phyloP scores from a whole-genome alignment of 1,140 invertebrate species.

The Oryzaephilus surinamensis region DNA sequence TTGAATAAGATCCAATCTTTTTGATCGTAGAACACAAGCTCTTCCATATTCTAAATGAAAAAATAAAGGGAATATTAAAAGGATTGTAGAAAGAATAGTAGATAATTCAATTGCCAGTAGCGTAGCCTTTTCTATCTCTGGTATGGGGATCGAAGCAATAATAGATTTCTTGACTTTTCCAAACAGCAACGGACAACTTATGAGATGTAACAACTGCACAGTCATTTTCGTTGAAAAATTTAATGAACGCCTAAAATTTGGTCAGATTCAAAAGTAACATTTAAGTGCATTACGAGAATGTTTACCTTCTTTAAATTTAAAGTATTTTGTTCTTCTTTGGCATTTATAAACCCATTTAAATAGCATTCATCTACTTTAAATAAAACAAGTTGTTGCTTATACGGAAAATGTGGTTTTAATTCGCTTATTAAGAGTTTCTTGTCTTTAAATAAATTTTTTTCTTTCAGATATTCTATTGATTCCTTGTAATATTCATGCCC shows the following conservation, averaged over 20 bases:
- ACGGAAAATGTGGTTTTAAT: slow-evolving; percentile 27
- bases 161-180: slow-evolving; percentile 34
- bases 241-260: slow-evolving; percentile 30
- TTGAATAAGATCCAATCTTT: slow-evolving; percentile 18
- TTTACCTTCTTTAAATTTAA: slow-evolving; percentile 35
- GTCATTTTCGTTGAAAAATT: slow-evolving; percentile 38
- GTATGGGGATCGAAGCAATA: slow-evolving; percentile 43
- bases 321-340: slow-evolving; percentile 35
- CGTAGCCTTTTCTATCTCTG: slow-evolving; percentile 38
- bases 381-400: slow-evolving; percentile 28
- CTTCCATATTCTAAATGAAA: too few species aligned
- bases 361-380: slow-evolving; percentile 33
- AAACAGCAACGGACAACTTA: slow-evolving; percentile 36
- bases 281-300: too few species aligned
- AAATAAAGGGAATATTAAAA: too few species aligned
- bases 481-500: slow-evolving; percentile 40
- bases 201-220: slow-evolving; percentile 38
- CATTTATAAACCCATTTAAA: slow-evolving; percentile 25
- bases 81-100: too few species aligned
- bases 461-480: slow-evolving; percentile 37
- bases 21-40: slow-evolving; percentile 22
- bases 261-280: too few species aligned
- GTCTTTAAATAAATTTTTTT: slow-evolving; percentile 31
- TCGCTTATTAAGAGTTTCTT: slow-evolving; percentile 30
- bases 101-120: too few species aligned